Evolutionary conservation across 2,113 vertebrate species (phyloP).

Genomic region (Dermatemys mawii): DNA sequence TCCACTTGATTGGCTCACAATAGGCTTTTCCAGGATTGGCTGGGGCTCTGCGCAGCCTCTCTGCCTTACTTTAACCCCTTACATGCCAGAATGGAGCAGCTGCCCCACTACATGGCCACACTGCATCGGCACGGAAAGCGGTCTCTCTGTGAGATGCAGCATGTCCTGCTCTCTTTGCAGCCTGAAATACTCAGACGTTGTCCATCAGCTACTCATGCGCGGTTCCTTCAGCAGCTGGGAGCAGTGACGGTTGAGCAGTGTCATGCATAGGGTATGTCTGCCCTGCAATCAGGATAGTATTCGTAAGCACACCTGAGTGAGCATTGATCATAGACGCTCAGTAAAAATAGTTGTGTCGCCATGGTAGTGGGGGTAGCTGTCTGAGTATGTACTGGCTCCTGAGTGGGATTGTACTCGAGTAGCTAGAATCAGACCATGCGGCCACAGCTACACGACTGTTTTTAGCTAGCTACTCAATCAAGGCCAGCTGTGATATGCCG

Average conservation of each 20-base stretch:
- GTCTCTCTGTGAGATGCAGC: neutral
- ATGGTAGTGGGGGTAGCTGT: neutral
- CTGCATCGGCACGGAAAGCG: neutral
- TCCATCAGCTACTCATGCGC: neutral
- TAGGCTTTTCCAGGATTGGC: too few relatives aligned
- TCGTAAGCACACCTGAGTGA: neutral
- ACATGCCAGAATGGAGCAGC: too few relatives aligned
- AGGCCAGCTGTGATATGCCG: neutral
- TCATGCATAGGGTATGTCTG: neutral
- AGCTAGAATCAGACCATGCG: too few relatives aligned
- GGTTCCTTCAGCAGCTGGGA: neutral
- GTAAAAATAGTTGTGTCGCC: neutral
- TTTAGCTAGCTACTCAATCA: neutral
- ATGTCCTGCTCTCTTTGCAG: neutral
- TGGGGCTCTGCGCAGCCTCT: too few relatives aligned
- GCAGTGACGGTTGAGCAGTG: neutral
- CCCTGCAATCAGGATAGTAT: neutral
- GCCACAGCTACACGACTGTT: too few relatives aligned
- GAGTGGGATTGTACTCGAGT: neutral
- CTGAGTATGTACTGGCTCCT: too few relatives aligned
- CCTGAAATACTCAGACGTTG: fast-evolving
- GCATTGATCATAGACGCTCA: neutral
- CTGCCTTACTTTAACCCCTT: too few relatives aligned
- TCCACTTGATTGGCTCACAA: too few relatives aligned
- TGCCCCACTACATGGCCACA: neutral